Percentiles rank a stretch among this genome's conserved stretches.
These are phyloP conservation scores for Lapara coniferarum DNA, from an alignment of 2,888 invertebrate genomes.

Conservation along the genomic window DNA sequence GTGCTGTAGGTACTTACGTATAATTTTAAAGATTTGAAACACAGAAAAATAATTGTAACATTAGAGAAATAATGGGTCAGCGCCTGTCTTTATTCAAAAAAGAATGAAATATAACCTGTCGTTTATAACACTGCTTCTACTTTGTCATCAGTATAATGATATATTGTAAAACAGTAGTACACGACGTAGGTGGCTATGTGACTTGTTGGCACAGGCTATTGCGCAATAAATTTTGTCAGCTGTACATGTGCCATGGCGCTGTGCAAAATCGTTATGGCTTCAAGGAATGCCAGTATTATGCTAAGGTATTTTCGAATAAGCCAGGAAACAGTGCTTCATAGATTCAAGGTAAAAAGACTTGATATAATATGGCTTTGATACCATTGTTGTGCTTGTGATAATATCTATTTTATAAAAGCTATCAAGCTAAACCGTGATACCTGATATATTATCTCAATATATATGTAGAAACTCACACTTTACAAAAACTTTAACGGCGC, in stretches of 20 bases:
- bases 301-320: not conserved
- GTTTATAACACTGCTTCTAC: not conserved
- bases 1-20: no score
- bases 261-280: not conserved
- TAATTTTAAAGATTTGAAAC: no score
- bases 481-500: no score
- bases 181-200: slow-evolving; percentile 30
- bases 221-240: slow-evolving; percentile 38
- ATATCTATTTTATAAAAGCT: no score
- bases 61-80: not conserved
- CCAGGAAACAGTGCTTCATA: not conserved
- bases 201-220: slow-evolving; percentile 51
- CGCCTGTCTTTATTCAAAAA: not conserved
- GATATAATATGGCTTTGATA: no score
- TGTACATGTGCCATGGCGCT: not conserved
- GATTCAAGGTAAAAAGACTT: no score
- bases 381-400: no score
- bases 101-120: not conserved
- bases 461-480: no score
- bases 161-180: not conserved
- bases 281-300: not conserved
- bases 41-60: no score
- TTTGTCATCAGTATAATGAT: not conserved
- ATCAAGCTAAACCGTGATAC: no score
- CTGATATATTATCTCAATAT: no score